Conservation (phyloP, 2,888 invertebrate species). For the Mythimna loreyi region DNA sequence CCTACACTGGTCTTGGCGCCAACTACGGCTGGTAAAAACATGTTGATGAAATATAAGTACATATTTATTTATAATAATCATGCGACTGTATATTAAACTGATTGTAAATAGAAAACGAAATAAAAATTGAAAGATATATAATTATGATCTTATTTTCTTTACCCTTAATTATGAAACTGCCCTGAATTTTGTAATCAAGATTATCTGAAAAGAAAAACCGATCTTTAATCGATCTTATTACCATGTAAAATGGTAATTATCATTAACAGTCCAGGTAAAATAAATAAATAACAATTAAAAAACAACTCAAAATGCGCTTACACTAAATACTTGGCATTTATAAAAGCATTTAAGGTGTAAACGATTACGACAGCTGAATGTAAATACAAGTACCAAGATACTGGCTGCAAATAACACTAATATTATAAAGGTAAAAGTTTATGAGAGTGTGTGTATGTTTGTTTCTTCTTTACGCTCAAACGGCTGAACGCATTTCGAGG, state of each 20-base stretch:
- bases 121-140: constrained; percentile 34
- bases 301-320: too few relatives aligned
- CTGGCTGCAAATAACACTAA: not conserved
- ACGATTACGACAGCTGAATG: not conserved
- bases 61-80: constrained; percentile 35
- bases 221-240: too few relatives aligned
- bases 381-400: not conserved
- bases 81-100: constrained; percentile 30
- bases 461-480: too few relatives aligned
- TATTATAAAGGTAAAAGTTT: not conserved
- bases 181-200: not conserved
- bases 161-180: too few relatives aligned
- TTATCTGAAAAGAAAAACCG: too few relatives aligned
- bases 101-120: constrained; percentile 37
- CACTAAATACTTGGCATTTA: not conserved
- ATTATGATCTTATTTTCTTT: not conserved
- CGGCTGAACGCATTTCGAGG: too few relatives aligned
- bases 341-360: not conserved
- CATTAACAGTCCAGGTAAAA: too few relatives aligned
- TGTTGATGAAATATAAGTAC: constrained; percentile 50
- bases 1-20: constrained; percentile 83
- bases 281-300: too few relatives aligned
- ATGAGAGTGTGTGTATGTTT: too few relatives aligned
- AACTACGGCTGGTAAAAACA: constrained; percentile 82
- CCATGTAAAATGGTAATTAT: too few relatives aligned